Evolutionary conservation across 2,113 vertebrate genomes (phyloP), one percentile per base, ranked within the genome.

Genomic region (Nematolebias whitei): DNA sequence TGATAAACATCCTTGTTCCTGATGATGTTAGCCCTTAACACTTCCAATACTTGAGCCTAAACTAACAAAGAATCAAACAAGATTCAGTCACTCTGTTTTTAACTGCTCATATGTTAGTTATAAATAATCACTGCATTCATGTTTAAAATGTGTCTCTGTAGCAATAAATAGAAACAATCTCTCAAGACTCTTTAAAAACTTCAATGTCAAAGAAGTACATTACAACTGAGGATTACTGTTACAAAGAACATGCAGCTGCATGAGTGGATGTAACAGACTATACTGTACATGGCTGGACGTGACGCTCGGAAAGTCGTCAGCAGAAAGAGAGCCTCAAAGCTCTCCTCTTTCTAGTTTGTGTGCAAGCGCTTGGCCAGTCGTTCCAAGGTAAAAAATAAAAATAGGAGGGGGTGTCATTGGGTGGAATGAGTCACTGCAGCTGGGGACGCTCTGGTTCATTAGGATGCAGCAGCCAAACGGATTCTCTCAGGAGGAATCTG

Each of bases 381-480:
- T 71, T 76, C 65, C n/a, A 12, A 71, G 53, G 54, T 1, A 19
- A 20, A 54, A 51, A 76, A 35, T 35, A 10, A 79, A 56, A 44
- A 44, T 16, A 39, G 44, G 63, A 55, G 47, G 32, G 9, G 32
- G 32, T 35, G 32, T 35, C 40, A 75, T 84, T 64, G 59, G 44
- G 10, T 82, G 88, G 89, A 93, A 90, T 91, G 87, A 89, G 76
- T 76, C 43, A 40, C 12, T 12, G 59, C 40, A 12, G 57, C 40
- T 71, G 29, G 43, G 19, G 43, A 35, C 9, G 14, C 18, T n/a
- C 12, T 19, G 38, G 22, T 22, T 24, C 3, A 7, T 32, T 85
- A 78, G 70, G 92, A 96, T 7, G 86, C 91, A 0, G 90, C 92
- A 2, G 93, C 90, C 5, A 95, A 92, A 63, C 91, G 90, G 10